Conservation (phyloP, 1,140 invertebrate species). For the Linepithema humile region DNA sequence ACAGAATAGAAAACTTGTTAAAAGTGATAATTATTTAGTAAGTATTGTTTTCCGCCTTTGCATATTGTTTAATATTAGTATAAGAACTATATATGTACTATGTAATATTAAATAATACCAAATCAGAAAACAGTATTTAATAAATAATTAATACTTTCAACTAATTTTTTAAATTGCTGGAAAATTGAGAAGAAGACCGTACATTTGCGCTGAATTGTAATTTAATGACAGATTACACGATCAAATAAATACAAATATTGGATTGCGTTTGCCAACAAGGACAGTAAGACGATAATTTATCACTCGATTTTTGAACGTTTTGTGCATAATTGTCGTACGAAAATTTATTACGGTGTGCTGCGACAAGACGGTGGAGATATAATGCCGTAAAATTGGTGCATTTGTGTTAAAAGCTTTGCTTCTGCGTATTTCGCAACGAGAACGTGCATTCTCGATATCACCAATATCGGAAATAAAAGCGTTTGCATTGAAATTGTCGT, state of each 20-base stretch:
- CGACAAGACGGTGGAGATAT: constrained; percentile 40
- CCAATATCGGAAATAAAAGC: constrained; percentile 49
- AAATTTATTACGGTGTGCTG: constrained; percentile 28
- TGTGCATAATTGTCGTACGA: constrained; percentile 27
- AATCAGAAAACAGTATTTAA: no score
- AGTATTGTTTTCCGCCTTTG: no score
- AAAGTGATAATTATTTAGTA: no score
- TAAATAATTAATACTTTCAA: background rate
- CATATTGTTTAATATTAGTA: no score
- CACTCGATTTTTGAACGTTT: constrained; percentile 20
- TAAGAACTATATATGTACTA: no score
- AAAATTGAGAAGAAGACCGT: background rate
- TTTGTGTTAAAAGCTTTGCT: constrained; percentile 31
- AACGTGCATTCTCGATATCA: constrained; percentile 41
- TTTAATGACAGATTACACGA: background rate
- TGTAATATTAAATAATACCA: no score
- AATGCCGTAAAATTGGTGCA: constrained; percentile 33
- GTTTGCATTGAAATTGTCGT: constrained; percentile 39
- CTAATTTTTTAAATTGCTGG: background rate
- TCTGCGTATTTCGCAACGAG: background rate
- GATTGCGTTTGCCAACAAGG: constrained; percentile 32
- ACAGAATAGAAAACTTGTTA: no score
- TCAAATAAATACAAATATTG: constrained; percentile 14
- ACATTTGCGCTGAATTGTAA: constrained; percentile 11
- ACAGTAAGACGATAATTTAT: constrained; percentile 36